Percentiles rank a stretch among this genome's conserved stretches.
Evolutionary conservation across 2,888 invertebrate species (phyloP).

Genomic region (Tolmerus cingulatus): DNA sequence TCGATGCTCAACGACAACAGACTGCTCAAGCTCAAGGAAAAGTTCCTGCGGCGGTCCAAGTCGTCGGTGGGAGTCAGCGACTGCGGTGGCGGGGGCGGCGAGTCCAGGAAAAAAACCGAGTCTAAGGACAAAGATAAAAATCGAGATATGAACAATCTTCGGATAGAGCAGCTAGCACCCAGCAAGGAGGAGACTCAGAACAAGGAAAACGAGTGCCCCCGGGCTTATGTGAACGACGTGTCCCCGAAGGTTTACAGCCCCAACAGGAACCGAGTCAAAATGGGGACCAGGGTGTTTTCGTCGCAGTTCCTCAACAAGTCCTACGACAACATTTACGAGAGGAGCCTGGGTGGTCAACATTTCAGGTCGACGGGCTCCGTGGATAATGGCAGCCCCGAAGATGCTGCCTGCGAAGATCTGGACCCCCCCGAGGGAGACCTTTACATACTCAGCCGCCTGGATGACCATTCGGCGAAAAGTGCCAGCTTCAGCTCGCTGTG

Average conservation of each 20-base stretch:
- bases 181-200: slow-evolving; percentile 68
- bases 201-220: slow-evolving; percentile 75
- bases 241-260: slow-evolving; percentile 61
- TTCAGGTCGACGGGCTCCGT: slow-evolving; percentile 43
- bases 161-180: background rate
- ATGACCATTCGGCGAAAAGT: slow-evolving; percentile 44
- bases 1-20: slow-evolving; percentile 52
- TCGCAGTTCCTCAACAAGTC: slow-evolving; percentile 52
- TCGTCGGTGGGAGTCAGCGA: slow-evolving; percentile 34
- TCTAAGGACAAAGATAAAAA: background rate
- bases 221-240: slow-evolving; percentile 33
- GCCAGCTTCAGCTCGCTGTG: slow-evolving; percentile 47
- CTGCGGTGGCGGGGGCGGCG: background rate
- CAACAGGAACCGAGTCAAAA: slow-evolving; percentile 74
- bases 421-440: background rate
- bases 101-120: slow-evolving; percentile 1
- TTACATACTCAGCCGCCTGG: slow-evolving; percentile 4
- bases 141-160: background rate
- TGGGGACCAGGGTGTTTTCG: slow-evolving; percentile 74
- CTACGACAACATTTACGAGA: slow-evolving; percentile 50
- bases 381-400: slow-evolving; percentile 4
- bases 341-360: slow-evolving; percentile 41
- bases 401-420: background rate
- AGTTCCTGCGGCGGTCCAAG: slow-evolving; percentile 50
- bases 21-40: slow-evolving; percentile 49